Conservation (phyloP, 1,140 invertebrate species). For the Harlomillsia oculata region DNA sequence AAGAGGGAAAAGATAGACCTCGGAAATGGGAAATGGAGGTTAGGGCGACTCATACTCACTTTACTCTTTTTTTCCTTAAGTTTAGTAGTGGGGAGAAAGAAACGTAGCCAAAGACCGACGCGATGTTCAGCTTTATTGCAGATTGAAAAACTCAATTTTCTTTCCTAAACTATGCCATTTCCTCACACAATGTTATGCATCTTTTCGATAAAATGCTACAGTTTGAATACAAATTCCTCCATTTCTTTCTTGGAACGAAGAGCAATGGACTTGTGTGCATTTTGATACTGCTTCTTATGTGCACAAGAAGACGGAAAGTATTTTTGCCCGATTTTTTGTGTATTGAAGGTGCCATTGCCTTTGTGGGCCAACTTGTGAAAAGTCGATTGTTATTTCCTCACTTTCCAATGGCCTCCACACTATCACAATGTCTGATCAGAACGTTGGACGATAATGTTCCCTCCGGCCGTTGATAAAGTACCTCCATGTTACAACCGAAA, state of each 20-base stretch:
- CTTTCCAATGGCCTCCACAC: too few relatives aligned
- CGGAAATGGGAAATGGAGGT: too few relatives aligned
- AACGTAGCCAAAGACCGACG: neutral
- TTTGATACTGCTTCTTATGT: neutral
- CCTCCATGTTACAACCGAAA: too few relatives aligned
- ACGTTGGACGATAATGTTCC: too few relatives aligned
- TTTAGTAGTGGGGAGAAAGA: neutral
- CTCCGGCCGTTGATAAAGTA: too few relatives aligned
- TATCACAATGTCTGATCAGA: too few relatives aligned
- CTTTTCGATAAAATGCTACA: constrained; percentile 33
- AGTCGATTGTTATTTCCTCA: constrained; percentile 25
- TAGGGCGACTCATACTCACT: too few relatives aligned
- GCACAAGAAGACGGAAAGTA: neutral
- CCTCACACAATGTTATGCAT: constrained; percentile 30
- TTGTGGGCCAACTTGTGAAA: constrained; percentile 2
- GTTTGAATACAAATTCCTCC: constrained; percentile 35
- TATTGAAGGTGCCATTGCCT: neutral
- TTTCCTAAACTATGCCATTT: constrained; percentile 36
- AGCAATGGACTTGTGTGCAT: neutral
- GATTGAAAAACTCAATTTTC: constrained; percentile 37
- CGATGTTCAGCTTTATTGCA: constrained; percentile 35
- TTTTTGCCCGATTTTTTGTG: neutral
- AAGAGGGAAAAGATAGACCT: too few relatives aligned
- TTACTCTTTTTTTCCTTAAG: too few relatives aligned
- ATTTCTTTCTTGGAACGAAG: neutral